A percentile compares a stretch with the other conserved stretches of the same genome.
Conservation (phyloP, 2,888 invertebrate genomes). For the Brenthis ino region DNA sequence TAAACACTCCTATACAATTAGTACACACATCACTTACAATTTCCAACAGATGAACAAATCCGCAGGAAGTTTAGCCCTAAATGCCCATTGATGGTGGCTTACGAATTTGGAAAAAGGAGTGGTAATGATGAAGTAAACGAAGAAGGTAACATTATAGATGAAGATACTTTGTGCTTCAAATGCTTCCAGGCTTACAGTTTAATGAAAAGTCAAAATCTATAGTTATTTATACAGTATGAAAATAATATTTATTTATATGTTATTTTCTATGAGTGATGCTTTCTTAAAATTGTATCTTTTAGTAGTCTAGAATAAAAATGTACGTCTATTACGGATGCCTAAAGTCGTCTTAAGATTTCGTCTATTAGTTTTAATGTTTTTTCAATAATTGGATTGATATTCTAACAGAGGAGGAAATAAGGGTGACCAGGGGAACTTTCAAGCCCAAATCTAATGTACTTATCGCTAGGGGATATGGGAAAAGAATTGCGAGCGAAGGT, state of each 20-base stretch:
- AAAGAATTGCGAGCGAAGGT: conserved; percentile 47
- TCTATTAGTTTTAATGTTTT: conserved; percentile 22
- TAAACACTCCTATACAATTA: conserved; percentile 8
- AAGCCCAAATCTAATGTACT: conserved; percentile 69
- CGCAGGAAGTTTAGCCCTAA: conserved; percentile 64
- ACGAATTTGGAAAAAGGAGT: conserved; percentile 70
- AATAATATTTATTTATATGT: too few relatives aligned
- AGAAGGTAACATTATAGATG: conserved; percentile 61
- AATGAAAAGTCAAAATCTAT: neutral
- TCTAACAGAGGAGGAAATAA: conserved; percentile 71
- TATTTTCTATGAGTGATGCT: neutral
- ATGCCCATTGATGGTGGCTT: conserved; percentile 62
- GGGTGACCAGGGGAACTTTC: conserved; percentile 68
- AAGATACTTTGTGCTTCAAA: conserved; percentile 21
- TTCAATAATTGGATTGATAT: conserved; percentile 47
- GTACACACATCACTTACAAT: conserved; percentile 30
- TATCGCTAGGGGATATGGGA: conserved; percentile 73
- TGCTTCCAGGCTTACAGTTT: conserved; percentile 28
- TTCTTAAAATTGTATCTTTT: neutral
- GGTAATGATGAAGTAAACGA: conserved; percentile 58
- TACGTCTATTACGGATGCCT: conserved; percentile 5
- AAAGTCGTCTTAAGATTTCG: conserved; percentile 5
- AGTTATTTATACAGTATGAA: too few relatives aligned
- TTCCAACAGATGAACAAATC: conserved; percentile 49
- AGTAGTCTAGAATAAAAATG: neutral